Base-by-base conservation (phyloP, 2,797 vertebrate genomes). In the Pangasius djambal region DNA sequence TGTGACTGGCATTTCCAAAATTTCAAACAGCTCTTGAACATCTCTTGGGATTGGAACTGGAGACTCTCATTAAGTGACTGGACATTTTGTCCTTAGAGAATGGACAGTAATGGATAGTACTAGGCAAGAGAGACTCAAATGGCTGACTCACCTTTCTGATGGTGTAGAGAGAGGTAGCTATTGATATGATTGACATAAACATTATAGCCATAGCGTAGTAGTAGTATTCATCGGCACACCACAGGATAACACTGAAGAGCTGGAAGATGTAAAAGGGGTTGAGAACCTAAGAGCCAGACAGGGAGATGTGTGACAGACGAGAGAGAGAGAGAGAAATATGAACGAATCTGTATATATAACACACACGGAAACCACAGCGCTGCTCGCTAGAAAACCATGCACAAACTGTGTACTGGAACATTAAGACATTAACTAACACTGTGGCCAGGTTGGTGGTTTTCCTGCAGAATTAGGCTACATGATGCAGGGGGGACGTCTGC, bases 251-350 rank as follows among this genome's bases (percentile, higher is more conserved):
- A 96, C 98, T 99, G 96, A 99, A 99, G 92, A 99, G 97, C 94
- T 99, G 99, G 96, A 99, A 99, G 96, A 99, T 97, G 97, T 99
- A 99, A 95, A 99, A 99, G 94, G 99, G 99, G 92, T 99, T 99
- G 94, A 99, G 98, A 94, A 99, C 98, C 99, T 99, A 75, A 83
- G 12, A 77, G 57, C 34, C 37, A 91, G 6, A 44, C 6, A 74
- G 16, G 75, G 48, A 25, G 10, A 16, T 2, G 57, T 57, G 20
- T 13, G 13, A 63, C 1, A n/a, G 22, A 37, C 9, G 16, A 40
- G 40, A 40, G 40, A 20, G 69, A 25, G 7, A 52, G 25, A 25
- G 6, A 67, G 16, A 25, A 6, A 83, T 25, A 65, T 44, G 9
- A 50, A 67, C 2, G 4, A 50, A 65, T 48, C 0, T 9, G 25